Percentiles rank a stretch among this genome's conserved stretches.
Conservation (phyloP, 2,113 vertebrate species). For the Cryptotis parvus region DNA sequence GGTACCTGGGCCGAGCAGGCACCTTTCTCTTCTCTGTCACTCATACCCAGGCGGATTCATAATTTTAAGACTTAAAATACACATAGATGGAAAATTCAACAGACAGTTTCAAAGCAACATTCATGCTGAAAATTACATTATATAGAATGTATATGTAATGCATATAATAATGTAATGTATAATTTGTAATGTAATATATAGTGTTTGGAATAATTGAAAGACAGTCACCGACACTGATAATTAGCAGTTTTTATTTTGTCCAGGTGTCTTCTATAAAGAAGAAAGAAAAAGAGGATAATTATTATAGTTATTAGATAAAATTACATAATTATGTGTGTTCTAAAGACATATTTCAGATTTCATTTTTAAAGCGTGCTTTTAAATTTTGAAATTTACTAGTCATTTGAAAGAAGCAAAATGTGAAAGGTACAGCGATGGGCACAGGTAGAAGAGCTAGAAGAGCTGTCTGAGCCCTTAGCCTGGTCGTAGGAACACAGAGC, state of each 20-base stretch:
- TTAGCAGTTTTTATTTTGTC: background rate
- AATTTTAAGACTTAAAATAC: background rate
- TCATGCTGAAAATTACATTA: background rate
- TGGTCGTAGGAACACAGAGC: background rate
- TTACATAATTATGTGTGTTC: background rate
- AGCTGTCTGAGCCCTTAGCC: background rate
- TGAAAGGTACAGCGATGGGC: background rate
- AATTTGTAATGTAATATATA: background rate
- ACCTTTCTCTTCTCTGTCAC: too few species aligned
- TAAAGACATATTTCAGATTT: background rate
- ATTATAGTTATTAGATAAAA: background rate
- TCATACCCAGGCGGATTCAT: too few species aligned
- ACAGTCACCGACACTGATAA: background rate
- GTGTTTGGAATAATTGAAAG: background rate
- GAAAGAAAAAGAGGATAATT: background rate
- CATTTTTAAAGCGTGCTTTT: slow-evolving; percentile 29
- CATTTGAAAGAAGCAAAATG: background rate
- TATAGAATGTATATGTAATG: too few species aligned
- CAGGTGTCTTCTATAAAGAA: slow-evolving; percentile 9
- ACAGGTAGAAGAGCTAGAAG: background rate
- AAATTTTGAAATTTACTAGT: background rate
- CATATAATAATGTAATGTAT: too few species aligned
- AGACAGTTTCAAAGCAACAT: background rate
- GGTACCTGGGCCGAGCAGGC: too few species aligned
- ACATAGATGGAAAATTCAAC: background rate